These are phyloP conservation scores for Ploceus nigricollis DNA, from an alignment of 2,113 vertebrate species.

Conservation along the genomic window DNA sequence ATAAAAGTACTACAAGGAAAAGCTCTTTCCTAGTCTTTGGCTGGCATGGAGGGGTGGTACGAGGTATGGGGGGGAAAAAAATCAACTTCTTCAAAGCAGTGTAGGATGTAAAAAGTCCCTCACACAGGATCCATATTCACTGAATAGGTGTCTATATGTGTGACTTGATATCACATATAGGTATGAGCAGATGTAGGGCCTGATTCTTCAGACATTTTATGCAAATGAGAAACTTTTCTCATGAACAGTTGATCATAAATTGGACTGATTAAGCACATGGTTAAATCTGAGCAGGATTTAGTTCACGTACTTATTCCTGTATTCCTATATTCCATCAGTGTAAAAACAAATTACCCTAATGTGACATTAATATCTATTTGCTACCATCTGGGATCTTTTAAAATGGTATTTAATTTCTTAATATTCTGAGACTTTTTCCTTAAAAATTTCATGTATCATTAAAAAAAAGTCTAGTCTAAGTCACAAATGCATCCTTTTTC, in stretches of 20 bases:
- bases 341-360: constrained; percentile 70
- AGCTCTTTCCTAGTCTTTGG: constrained; percentile 7
- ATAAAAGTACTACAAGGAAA: constrained; percentile 46
- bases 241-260: constrained; percentile 33
- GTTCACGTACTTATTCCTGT: background rate
- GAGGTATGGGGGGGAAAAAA: background rate
- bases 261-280: constrained; percentile 41
- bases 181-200: background rate
- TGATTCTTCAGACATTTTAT: constrained; percentile 39
- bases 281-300: constrained; percentile 20
- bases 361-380: constrained; percentile 68
- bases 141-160: background rate
- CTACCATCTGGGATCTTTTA: constrained; percentile 63
- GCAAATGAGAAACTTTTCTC: constrained; percentile 35
- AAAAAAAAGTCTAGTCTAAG: constrained; percentile 79
- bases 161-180: background rate
- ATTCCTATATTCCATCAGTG: constrained; percentile 50
- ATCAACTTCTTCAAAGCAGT: constrained; percentile 36
- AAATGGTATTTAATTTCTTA: constrained; percentile 73
- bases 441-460: constrained; percentile 78
- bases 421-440: constrained; percentile 67
- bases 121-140: background rate
- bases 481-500: constrained; percentile 84
- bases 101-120: background rate
- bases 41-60: background rate